Evolutionary conservation across 2,797 vertebrate genomes (phyloP).

Genomic region (Bucorvus abyssinicus): DNA sequence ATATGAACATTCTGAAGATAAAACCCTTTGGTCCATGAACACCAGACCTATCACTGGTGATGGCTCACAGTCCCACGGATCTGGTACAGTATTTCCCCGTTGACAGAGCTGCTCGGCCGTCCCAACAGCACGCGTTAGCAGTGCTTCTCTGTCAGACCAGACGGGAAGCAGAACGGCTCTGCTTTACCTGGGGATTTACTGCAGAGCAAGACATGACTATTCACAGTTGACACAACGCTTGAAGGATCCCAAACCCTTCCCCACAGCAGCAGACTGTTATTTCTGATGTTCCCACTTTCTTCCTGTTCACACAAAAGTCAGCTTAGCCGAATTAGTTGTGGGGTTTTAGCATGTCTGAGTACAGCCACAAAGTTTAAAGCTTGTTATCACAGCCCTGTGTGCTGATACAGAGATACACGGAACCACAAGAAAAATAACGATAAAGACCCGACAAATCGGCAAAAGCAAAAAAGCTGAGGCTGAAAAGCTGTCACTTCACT

Average conservation of each 20-base stretch:
- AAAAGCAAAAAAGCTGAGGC: slow-evolving; percentile 26
- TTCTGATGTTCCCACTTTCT: slow-evolving; percentile 55
- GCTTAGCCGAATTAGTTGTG: slow-evolving; percentile 58
- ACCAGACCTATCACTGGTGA: rapidly evolving
- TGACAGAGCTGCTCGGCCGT: not conserved
- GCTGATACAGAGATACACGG: slow-evolving; percentile 45
- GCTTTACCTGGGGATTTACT: slow-evolving; percentile 51
- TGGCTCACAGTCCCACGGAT: not conserved
- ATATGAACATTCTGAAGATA: not conserved
- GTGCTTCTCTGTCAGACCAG: not conserved
- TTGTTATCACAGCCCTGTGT: slow-evolving; percentile 14
- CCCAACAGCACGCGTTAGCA: not conserved
- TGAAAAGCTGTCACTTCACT: not conserved
- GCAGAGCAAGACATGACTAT: not conserved
- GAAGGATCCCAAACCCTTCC: slow-evolving; percentile 2
- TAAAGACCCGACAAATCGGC: slow-evolving; percentile 20
- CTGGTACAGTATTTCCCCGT: rapidly evolving
- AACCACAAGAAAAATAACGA: slow-evolving; percentile 49
- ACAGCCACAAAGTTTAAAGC: slow-evolving; percentile 29
- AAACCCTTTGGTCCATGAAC: not conserved
- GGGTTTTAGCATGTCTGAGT: slow-evolving; percentile 43
- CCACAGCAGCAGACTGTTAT: slow-evolving; percentile 31
- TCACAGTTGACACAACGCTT: not conserved
- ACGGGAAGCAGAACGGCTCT: not conserved
- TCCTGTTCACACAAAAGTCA: slow-evolving; percentile 67